phyloP scores from a whole-genome alignment of 2,113 vertebrate species.

The Epinephelus fuscoguttatus region DNA sequence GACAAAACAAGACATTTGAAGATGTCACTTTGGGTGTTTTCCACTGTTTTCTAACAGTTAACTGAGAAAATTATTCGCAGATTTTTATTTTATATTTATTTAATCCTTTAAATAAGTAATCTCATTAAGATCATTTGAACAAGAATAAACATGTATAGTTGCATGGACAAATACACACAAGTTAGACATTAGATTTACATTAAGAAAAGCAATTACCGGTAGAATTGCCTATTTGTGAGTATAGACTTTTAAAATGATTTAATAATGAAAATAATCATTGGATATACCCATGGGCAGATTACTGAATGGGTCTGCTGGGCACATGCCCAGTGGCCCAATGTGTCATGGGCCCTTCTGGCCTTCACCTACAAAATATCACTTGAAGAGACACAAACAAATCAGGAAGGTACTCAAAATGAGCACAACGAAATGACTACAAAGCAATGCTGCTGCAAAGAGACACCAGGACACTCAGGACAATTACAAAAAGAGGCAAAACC shows the following conservation, averaged over 20 bases:
- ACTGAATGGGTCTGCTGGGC: too few species aligned
- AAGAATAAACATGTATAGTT: background rate
- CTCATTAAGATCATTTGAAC: background rate
- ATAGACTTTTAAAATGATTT: background rate
- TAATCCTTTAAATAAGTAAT: background rate
- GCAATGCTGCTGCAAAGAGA: too few species aligned
- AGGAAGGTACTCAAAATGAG: too few species aligned
- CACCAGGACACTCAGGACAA: too few species aligned
- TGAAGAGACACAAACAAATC: too few species aligned
- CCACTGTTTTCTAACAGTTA: background rate
- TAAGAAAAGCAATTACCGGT: background rate
- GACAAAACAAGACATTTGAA: background rate
- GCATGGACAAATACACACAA: background rate
- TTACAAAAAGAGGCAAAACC: too few species aligned
- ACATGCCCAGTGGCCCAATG: too few species aligned
- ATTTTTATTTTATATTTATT: background rate
- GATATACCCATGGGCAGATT: background rate
- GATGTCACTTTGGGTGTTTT: background rate
- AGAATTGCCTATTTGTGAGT: background rate
- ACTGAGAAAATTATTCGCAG: background rate
- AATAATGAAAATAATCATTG: background rate
- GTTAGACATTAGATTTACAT: background rate
- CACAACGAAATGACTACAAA: too few species aligned
- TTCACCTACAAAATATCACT: too few species aligned
- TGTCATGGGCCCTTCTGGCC: too few species aligned